Percentiles rank a stretch among this genome's conserved stretches.
Conservation (phyloP, 2,888 invertebrate genomes). For the Agonopterix alstromeriana region DNA sequence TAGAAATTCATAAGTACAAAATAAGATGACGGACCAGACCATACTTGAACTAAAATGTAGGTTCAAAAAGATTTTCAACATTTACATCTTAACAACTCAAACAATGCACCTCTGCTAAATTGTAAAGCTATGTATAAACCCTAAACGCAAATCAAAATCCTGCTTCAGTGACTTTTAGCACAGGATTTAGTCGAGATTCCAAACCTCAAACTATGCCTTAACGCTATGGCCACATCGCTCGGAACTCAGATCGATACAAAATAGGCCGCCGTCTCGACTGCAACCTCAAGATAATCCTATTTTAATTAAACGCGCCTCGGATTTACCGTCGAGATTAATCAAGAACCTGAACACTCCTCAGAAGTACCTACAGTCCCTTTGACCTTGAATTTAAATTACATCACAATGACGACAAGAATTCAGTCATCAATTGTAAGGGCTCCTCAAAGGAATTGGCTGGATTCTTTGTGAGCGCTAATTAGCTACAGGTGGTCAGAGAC, state of each 20-base stretch:
- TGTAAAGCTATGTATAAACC: no score
- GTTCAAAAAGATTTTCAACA: no score
- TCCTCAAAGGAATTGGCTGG: conserved; percentile 11
- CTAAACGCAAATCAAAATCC: no score
- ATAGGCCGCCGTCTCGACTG: conserved; percentile 17
- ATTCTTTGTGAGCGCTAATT: conserved; percentile 9
- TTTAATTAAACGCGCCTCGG: conserved; percentile 57
- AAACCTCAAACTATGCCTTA: no score
- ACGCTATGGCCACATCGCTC: no score
- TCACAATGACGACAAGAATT: conserved; percentile 12
- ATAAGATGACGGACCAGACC: no score
- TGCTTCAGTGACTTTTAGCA: no score
- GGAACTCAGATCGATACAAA: conserved; percentile 5
- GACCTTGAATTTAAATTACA: conserved; percentile 16
- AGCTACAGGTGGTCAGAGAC: conserved; percentile 10
- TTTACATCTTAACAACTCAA: no score
- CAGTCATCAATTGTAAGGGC: conserved; percentile 8
- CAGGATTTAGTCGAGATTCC: no score
- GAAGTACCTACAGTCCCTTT: background rate
- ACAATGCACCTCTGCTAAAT: no score
- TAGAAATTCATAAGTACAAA: no score
- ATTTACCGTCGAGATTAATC: conserved; percentile 52
- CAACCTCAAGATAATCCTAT: conserved; percentile 54
- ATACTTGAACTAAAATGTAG: no score
- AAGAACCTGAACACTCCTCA: conserved; percentile 24